Base-by-base conservation (phyloP, 2,113 vertebrate species). In the Ameiurus melas region DNA sequence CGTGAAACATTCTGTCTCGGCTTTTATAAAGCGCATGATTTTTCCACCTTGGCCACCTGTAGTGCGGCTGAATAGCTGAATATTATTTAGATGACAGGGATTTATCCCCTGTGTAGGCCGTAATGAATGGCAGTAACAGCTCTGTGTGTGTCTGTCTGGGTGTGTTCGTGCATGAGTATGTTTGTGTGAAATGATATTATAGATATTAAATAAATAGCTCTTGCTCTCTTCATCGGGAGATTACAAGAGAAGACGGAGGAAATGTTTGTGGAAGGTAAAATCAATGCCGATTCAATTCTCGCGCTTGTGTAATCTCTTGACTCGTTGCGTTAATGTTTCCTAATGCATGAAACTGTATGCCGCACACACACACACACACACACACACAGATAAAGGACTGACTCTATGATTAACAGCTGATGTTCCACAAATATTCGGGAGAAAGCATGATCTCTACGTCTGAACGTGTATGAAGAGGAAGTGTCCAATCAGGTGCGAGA, bases 241-340 rank as follows among this genome's bases (percentile, higher is more conserved):
- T 86, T 85, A 88, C 7, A 51, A 27, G 30, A 36, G 43, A 70
- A 68, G 68, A 77, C 55, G n/a, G 80, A 87, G 79, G 64, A 85
- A 84, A 88, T 47, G 86, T 85, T 88, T 82, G 62, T 62, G 36
- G 78, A 55, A 88, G 78, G 60, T 14, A 80, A 88, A 90, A 86
- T 90, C 89, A 53, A 88, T 86, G 84, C 20, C 36, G 71, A 90
- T 86, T 86, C 70, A 88, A 88, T 88, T 51, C 78, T 19, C 30
- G 36, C 30, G 68, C 66, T 66, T 53, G 8, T 64, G 83, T 83
- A 81, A 68, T 86, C 60, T 51, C 36, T 19, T 57, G 73, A 71
- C 58, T 83, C 89, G 22, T 87, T 71, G 66, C n/a, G 64, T 62
- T 53, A 86, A 82, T 58, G 71, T 85, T 55, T 90, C 68, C 79